Base-by-base conservation (phyloP, 2,888 invertebrate genomes). In the Amphipoea oculea region DNA sequence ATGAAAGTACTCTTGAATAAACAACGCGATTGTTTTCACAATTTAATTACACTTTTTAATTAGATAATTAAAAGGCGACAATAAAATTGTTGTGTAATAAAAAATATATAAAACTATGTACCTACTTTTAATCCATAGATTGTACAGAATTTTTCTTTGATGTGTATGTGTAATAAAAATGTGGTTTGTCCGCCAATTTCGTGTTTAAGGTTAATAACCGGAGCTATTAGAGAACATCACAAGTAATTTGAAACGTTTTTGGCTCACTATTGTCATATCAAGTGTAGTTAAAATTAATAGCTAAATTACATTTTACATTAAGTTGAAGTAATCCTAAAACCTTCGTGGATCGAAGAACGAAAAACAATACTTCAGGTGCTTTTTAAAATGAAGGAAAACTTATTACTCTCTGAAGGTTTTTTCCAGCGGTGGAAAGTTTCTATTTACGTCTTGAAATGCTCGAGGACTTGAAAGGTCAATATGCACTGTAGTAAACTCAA, bases 381-480 rank as follows among this genome's bases (percentile, higher is more conserved):
- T 76, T 72, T 69, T 36, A 63, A 70, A 63, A 14, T 29, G 2
- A 65, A 63, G 1, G 14, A 14, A 60, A 42, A 54, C 4, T 40
- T 60, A 66, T 40, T 67, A 45, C n/a, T 6, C 45, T 74, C 17
- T 6, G 1, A 72, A 66, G 67, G 66, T 5, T 65, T 83, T 72
- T 83, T 86, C 66, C 74, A 70, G n/a, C 23, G 14, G n/a, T 73
- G 84, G 80, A 87, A 84, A 76, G 40, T 80, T 84, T 72, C 29
- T 79, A 54, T 63, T 73, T 63, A 63, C n/a, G 60, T 72, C 73
- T 85, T 76, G 17, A 68, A 78, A 76, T 68, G 42, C 23, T 62
- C 42, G 69, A 73, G 60, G 40, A 73, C 69, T 76, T 66, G 63
- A 68, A 86, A 57, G 45, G 84, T 79, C 75, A 65, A 65, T 79